Evolutionary conservation across 2,888 invertebrate species (phyloP).

Genomic region (Xanthia togata): DNA sequence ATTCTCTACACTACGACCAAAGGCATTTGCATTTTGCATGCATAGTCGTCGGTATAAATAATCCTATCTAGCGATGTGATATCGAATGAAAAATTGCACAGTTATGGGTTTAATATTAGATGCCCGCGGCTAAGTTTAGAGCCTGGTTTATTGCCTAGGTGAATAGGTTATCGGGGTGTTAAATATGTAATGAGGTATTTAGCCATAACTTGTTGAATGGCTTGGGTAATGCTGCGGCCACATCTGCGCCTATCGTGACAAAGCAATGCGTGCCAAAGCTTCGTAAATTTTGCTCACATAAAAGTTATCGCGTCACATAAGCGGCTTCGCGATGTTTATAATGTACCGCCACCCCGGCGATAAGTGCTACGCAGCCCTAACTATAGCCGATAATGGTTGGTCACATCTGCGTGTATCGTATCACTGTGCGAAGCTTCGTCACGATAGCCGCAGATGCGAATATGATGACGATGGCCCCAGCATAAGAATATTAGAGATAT

Average conservation of each 20-base stretch:
- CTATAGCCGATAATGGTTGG: no score
- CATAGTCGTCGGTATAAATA: constrained; percentile 31
- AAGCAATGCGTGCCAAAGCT: no score
- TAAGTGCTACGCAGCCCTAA: no score
- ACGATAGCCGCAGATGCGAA: no score
- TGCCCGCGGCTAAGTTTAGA: constrained; percentile 2
- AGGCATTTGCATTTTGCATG: constrained; percentile 56
- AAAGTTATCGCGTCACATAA: no score
- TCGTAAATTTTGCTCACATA: no score
- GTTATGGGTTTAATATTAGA: constrained; percentile 12
- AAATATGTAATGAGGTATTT: constrained; percentile 7
- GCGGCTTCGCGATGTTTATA: no score
- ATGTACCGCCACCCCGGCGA: no score
- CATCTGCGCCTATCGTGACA: no score
- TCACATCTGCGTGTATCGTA: no score
- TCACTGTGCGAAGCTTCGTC: no score
- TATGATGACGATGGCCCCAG: no score
- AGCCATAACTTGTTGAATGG: not conserved
- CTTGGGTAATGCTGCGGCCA: not conserved
- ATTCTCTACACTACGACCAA: not conserved
- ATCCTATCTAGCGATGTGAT: constrained; percentile 28
- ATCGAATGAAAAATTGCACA: constrained; percentile 45
- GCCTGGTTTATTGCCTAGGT: constrained; percentile 8
- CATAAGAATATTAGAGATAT: not conserved
- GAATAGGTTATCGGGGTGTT: constrained; percentile 21